A percentile compares a stretch with the other conserved stretches of the same genome.
Conservation (phyloP, 2,797 vertebrate species). For the Urocyon cinereoargenteus region DNA sequence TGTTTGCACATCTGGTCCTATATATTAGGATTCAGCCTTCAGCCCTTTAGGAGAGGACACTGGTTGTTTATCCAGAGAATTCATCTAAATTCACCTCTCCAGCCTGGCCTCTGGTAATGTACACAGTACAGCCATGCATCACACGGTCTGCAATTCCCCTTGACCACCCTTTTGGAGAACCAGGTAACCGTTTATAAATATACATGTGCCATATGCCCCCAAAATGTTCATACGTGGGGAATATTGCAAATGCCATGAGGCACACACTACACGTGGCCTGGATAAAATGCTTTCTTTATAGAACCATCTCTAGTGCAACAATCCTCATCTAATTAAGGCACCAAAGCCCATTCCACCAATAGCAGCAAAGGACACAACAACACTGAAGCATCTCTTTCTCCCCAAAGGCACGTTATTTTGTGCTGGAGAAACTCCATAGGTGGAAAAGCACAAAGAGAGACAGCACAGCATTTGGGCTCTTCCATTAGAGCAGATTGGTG, state of each 20-base stretch:
- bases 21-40: neutral
- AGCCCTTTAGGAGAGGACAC: neutral
- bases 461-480: constrained; percentile 57
- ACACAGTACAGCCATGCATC: accelerated
- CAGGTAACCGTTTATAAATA: neutral
- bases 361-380: neutral
- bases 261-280: neutral
- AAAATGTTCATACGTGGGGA: neutral
- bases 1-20: constrained; percentile 1
- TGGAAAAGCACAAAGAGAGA: constrained; percentile 61
- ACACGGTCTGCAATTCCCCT: neutral
- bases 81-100: neutral
- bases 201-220: neutral
- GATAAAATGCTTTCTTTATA: constrained; percentile 49
- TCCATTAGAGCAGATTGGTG: constrained; percentile 34
- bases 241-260: neutral
- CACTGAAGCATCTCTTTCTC: constrained; percentile 25
- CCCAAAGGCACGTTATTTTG: constrained; percentile 55
- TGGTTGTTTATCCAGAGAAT: neutral
- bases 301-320: constrained; percentile 66
- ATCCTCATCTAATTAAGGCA: constrained; percentile 63
- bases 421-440: constrained; percentile 64
- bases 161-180: neutral
- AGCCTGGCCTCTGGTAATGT: neutral
- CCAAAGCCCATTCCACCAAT: constrained; percentile 58